phyloP scores from a whole-genome alignment of 2,888 invertebrate genomes.

The Drymonia ruficornis region DNA sequence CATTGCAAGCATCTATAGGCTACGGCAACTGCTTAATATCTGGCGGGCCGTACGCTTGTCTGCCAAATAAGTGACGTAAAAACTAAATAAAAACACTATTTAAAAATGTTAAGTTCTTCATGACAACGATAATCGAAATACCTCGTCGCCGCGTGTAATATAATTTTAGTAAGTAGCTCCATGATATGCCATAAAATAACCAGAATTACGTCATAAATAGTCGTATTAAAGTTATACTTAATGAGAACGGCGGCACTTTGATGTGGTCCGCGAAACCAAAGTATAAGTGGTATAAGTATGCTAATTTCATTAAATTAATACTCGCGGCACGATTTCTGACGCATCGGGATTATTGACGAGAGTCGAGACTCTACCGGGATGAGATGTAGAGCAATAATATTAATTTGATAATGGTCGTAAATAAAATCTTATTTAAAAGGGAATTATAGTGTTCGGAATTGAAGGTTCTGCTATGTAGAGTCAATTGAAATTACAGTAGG shows the following conservation, averaged over 20 bases:
- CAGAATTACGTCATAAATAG: conserved; percentile 48
- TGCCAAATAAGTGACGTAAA: too few species aligned
- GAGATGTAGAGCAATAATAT: conserved; percentile 26
- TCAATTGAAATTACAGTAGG: too few species aligned
- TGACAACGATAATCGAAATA: conserved; percentile 22
- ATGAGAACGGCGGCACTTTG: conserved; percentile 44
- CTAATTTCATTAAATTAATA: conserved; percentile 58
- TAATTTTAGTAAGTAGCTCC: conserved; percentile 48
- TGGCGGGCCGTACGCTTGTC: too few species aligned
- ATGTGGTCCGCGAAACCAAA: conserved; percentile 43
- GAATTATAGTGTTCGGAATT: background rate
- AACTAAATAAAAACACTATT: conserved; percentile 9
- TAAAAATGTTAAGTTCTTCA: conserved; percentile 26
- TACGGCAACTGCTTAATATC: too few species aligned
- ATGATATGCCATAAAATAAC: conserved; percentile 45
- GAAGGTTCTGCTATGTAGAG: background rate
- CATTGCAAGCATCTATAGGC: too few species aligned
- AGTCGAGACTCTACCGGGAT: conserved; percentile 17
- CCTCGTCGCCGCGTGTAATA: conserved; percentile 21
- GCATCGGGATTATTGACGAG: conserved; percentile 41
- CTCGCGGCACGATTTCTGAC: conserved; percentile 43
- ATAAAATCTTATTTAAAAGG: conserved; percentile 25
- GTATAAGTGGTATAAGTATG: conserved; percentile 44
- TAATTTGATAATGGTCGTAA: conserved; percentile 32
- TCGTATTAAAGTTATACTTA: conserved; percentile 50